A percentile compares a stretch with the other conserved stretches of the same genome.
phyloP scores from a whole-genome alignment of 2,888 invertebrate species.

The Sarcophaga subvicina region DNA sequence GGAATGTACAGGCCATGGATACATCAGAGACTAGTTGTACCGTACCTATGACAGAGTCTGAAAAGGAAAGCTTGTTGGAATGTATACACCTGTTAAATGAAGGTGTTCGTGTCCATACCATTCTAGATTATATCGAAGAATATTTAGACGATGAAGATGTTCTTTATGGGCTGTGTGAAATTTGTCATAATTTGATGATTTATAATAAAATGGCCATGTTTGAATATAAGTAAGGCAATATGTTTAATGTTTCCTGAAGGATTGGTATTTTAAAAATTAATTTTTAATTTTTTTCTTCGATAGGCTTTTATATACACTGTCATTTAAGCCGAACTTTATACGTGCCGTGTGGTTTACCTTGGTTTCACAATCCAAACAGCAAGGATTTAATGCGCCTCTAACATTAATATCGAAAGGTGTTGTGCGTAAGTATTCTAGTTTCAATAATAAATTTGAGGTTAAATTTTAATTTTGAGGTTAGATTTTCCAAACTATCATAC shows the following conservation, averaged over 20 bases:
- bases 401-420: constrained; percentile 81
- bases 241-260: neutral
- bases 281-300: constrained; percentile 41
- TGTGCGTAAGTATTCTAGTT: constrained; percentile 78
- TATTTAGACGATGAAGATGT: constrained; percentile 82
- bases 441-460: neutral
- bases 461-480: neutral
- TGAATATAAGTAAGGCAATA: constrained; percentile 88
- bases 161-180: constrained; percentile 87
- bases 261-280: neutral
- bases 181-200: constrained; percentile 92
- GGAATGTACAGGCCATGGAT: constrained; percentile 71
- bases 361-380: constrained; percentile 79
- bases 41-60: constrained; percentile 73
- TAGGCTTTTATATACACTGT: constrained; percentile 89
- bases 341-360: constrained; percentile 88
- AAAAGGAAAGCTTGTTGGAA: constrained; percentile 77
- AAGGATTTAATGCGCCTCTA: constrained; percentile 81
- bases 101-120: constrained; percentile 83
- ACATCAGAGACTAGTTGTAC: constrained; percentile 10
- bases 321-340: constrained; percentile 90
- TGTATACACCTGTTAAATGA: constrained; percentile 87
- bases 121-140: constrained; percentile 81
- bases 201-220: constrained; percentile 92
- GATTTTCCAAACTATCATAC: neutral